These are phyloP conservation scores for Apodemia hepburni DNA, from an alignment of 2,888 invertebrate species.

Conservation along the genomic window DNA sequence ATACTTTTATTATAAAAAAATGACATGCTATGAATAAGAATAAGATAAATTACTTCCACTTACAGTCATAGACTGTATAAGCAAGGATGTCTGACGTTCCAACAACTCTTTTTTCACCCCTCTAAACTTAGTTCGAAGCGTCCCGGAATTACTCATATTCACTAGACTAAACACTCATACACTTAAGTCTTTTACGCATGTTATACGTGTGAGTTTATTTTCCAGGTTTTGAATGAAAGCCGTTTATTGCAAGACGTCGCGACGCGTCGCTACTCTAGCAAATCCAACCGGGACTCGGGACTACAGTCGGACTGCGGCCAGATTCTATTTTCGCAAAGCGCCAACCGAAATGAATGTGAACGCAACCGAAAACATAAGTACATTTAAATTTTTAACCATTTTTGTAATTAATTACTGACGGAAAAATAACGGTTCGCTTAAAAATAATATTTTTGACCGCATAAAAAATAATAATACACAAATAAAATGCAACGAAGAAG, in stretches of 20 bases:
- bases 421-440: too few species aligned
- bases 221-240: slow-evolving; percentile 1
- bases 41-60: slow-evolving; percentile 55
- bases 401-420: background rate
- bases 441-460: too few species aligned
- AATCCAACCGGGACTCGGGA: slow-evolving; percentile 61
- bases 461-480: too few species aligned
- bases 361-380: slow-evolving; percentile 56
- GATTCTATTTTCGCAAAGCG: slow-evolving; percentile 78
- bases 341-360: slow-evolving; percentile 64
- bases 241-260: slow-evolving; percentile 28
- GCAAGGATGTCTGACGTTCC: slow-evolving; percentile 85
- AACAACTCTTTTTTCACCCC: slow-evolving; percentile 89
- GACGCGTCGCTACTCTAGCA: slow-evolving; percentile 65
- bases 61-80: slow-evolving; percentile 91
- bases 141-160: slow-evolving; percentile 75
- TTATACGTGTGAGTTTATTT: background rate
- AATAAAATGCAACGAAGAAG: too few species aligned
- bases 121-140: slow-evolving; percentile 84
- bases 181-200: slow-evolving; percentile 22
- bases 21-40: background rate
- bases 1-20: background rate
- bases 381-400: slow-evolving; percentile 2
- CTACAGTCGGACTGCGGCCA: slow-evolving; percentile 68
- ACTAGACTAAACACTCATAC: slow-evolving; percentile 32